Evolutionary conservation across 2,888 invertebrate genomes (phyloP).

Genomic region (Athalia cordata): DNA sequence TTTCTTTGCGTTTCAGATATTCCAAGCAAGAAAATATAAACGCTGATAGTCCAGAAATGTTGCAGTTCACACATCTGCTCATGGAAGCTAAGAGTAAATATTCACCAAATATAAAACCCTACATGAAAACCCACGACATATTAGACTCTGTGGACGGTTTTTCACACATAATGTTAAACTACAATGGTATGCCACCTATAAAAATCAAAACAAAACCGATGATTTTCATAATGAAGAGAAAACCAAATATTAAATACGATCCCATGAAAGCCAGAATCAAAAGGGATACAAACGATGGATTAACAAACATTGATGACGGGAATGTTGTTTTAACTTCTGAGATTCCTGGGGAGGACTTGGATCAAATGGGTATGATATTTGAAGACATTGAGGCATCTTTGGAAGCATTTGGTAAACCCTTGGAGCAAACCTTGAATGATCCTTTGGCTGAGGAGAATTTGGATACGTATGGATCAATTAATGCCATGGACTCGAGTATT

Average conservation of each 20-base stretch:
- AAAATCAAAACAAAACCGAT: constrained; percentile 89
- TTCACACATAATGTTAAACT: constrained; percentile 87
- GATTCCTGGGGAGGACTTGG: constrained; percentile 26
- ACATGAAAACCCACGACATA: constrained; percentile 83
- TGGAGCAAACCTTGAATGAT: constrained; percentile 45
- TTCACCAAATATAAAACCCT: constrained; percentile 82
- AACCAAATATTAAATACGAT: constrained; percentile 76
- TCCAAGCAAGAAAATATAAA: constrained; percentile 87
- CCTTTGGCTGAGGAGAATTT: not conserved
- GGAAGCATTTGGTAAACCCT: constrained; percentile 57
- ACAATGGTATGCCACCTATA: constrained; percentile 85
- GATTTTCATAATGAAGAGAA: constrained; percentile 85
- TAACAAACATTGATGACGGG: constrained; percentile 10
- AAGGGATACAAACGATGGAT: constrained; percentile 16
- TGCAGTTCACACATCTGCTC: constrained; percentile 85
- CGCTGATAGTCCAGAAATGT: constrained; percentile 79
- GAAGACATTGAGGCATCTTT: constrained; percentile 59
- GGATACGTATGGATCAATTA: constrained; percentile 15
- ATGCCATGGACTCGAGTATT: not conserved
- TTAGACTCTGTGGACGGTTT: constrained; percentile 88
- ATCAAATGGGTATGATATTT: constrained; percentile 55
- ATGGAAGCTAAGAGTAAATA: constrained; percentile 90
- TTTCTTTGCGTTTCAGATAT: constrained; percentile 76
- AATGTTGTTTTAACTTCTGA: constrained; percentile 31
- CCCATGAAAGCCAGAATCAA: constrained; percentile 56